Evolutionary conservation across 2,797 vertebrate species (phyloP), one percentile per base, ranked within the genome.

Genomic region (Coregonus ussuriensis): DNA sequence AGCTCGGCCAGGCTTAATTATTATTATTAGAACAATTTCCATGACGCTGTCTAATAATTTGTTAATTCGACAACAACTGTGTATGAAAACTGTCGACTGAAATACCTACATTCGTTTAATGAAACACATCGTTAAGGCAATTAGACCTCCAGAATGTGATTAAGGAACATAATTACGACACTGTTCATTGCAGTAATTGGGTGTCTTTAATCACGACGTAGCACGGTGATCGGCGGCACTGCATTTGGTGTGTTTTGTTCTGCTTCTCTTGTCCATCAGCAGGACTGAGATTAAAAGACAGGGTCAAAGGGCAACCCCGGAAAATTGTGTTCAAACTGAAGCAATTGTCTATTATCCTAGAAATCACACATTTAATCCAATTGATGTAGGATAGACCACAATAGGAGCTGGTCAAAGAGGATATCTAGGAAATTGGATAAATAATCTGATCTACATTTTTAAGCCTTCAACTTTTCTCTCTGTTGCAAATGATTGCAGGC

Each of bases 81-180:
- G 95, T 95, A 95, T 94, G 94, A 96, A 97, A 97, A 96, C 94
- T 96, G 96, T 95, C 95, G 90, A 94, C 93, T 95, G 95, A 96
- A 96, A 97, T 97, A 98, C 96, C 96, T 98, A 96, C 94, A 95
- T 95, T 93, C 95, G 93, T 95, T 95, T 97, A 98, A 99, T 97
- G 95, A 97, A 97, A 97, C 96, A 96, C 96, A 93, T 97, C 97
- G 96, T 97, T 98, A 96, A 97, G 96, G 96, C 96, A 97, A 99
- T 99, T 99, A 99, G 96, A 96, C 91, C 96, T 96, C 94, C 96
- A 96, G 95, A 94, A 97, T 96, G 96, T 97, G 96, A 99, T 99
- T 98, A 98, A 98, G 96, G 95, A 95, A 97, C 93, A 96, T 96
- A 98, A 98, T 98, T 97, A 98, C 93, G 94, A 97, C 96, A 95